Evolutionary conservation across 2,888 invertebrate genomes (phyloP).

Genomic region (Hyposoter didymator): DNA sequence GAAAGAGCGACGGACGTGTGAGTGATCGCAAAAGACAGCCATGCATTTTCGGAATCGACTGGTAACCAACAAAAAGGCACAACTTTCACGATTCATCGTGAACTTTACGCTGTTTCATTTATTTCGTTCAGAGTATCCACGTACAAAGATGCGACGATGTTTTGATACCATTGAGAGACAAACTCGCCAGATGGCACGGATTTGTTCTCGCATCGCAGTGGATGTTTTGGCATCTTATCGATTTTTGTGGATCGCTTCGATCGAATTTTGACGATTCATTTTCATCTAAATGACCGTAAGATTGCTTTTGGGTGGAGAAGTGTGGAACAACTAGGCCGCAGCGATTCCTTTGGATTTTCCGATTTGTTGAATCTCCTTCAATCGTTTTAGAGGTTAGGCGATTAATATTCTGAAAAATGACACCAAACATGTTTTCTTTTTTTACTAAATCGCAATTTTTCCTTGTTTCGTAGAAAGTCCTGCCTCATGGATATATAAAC

Average conservation of each 20-base stretch:
- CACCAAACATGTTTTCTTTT: conserved; percentile 9
- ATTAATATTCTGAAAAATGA: conserved; percentile 35
- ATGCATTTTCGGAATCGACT: conserved; percentile 54
- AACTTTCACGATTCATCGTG: background rate
- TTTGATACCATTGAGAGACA: conserved; percentile 40
- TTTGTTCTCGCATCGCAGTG: conserved; percentile 58
- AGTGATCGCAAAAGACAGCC: conserved; percentile 72
- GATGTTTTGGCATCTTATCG: conserved; percentile 48
- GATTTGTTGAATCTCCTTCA: conserved; percentile 7
- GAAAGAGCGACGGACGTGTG: conserved; percentile 72
- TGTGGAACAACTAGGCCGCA: background rate
- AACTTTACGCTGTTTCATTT: conserved; percentile 20
- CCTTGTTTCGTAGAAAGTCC: conserved; percentile 53
- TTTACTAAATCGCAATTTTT: conserved; percentile 53
- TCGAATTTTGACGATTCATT: conserved; percentile 11
- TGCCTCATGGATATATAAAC: conserved; percentile 56
- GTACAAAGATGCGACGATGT: conserved; percentile 38
- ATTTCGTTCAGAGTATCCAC: conserved; percentile 15
- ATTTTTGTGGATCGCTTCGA: conserved; percentile 41
- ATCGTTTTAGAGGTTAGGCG: background rate
- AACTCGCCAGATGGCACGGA: conserved; percentile 67
- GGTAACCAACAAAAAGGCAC: conserved; percentile 20
- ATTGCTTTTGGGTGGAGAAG: background rate
- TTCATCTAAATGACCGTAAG: background rate
- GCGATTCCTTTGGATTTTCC: background rate